Conservation (phyloP, 2,888 invertebrate species). For the Argyresthia goedartella region DNA sequence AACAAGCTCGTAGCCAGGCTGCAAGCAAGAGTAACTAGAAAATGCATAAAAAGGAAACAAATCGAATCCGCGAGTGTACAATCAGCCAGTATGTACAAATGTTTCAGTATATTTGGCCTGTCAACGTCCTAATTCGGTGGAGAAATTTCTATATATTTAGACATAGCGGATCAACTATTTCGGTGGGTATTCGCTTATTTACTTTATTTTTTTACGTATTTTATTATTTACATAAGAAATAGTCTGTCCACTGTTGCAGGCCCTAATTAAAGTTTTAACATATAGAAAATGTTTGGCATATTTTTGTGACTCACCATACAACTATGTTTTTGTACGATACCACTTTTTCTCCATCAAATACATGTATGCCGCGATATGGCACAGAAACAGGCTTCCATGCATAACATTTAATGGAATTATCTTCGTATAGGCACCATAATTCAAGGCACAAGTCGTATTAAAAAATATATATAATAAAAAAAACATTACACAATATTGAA, state of each 20-base stretch:
- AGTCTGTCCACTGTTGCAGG: slow-evolving; percentile 30
- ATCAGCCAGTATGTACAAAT: slow-evolving; percentile 48
- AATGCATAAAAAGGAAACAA: neutral
- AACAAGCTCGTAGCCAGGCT: too few species aligned
- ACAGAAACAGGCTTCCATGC: slow-evolving; percentile 27
- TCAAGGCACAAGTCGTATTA: slow-evolving; percentile 43
- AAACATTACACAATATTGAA: slow-evolving; percentile 17
- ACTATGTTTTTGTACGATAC: slow-evolving; percentile 50
- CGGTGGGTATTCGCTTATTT: slow-evolving; percentile 47
- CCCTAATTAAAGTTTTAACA: slow-evolving; percentile 28
- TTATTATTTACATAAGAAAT: slow-evolving; percentile 41
- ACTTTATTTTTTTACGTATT: slow-evolving; percentile 38
- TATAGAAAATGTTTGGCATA: slow-evolving; percentile 60
- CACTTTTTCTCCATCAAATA: slow-evolving; percentile 14
- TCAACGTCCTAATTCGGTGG: slow-evolving; percentile 55
- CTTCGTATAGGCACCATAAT: slow-evolving; percentile 36
- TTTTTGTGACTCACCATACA: slow-evolving; percentile 63
- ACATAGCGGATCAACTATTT: slow-evolving; percentile 42
- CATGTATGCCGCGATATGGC: slow-evolving; percentile 38
- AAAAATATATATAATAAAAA: slow-evolving; percentile 19
- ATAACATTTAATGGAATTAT: slow-evolving; percentile 5
- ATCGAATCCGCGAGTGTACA: neutral
- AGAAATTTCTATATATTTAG: slow-evolving; percentile 18
- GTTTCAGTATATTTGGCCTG: slow-evolving; percentile 38
- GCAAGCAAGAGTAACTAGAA: too few species aligned